A percentile compares a stretch with the other conserved stretches of the same genome.
These are phyloP conservation scores for Leucozona laternaria DNA, from an alignment of 2,888 invertebrate genomes.

Conservation along the genomic window DNA sequence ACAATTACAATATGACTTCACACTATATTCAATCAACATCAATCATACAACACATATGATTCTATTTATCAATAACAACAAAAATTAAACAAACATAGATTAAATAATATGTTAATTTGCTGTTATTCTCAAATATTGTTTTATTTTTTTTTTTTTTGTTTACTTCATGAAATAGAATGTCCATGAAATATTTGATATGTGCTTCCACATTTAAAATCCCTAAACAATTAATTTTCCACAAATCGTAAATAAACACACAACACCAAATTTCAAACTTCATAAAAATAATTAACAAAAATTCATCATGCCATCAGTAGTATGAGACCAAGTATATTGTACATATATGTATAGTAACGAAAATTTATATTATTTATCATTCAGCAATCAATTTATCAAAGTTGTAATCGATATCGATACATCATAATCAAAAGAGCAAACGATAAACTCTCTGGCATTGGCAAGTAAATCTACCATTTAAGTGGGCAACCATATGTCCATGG, in stretches of 20 bases:
- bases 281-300: slow-evolving; percentile 61
- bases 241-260: background rate
- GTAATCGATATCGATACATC: slow-evolving; percentile 72
- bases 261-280: slow-evolving; percentile 27
- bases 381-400: slow-evolving; percentile 65
- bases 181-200: background rate
- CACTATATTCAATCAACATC: background rate
- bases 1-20: background rate
- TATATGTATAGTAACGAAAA: slow-evolving; percentile 3
- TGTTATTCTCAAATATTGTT: background rate
- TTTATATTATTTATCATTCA: slow-evolving; percentile 58
- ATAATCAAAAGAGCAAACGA: slow-evolving; percentile 58
- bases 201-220: slow-evolving; percentile 2
- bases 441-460: slow-evolving; percentile 40
- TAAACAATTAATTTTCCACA: slow-evolving; percentile 7
- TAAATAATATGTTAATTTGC: background rate
- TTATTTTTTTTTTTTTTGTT: background rate
- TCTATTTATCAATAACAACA: background rate
- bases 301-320: slow-evolving; percentile 29
- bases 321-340: background rate
- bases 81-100: background rate
- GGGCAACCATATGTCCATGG: slow-evolving; percentile 39
- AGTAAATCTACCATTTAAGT: slow-evolving; percentile 45
- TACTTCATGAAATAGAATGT: background rate
- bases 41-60: background rate